Evolutionary conservation across 2,888 invertebrate species (phyloP), one percentile per base, ranked within the genome.

Genomic region (Pachliopta kotzebuea): DNA sequence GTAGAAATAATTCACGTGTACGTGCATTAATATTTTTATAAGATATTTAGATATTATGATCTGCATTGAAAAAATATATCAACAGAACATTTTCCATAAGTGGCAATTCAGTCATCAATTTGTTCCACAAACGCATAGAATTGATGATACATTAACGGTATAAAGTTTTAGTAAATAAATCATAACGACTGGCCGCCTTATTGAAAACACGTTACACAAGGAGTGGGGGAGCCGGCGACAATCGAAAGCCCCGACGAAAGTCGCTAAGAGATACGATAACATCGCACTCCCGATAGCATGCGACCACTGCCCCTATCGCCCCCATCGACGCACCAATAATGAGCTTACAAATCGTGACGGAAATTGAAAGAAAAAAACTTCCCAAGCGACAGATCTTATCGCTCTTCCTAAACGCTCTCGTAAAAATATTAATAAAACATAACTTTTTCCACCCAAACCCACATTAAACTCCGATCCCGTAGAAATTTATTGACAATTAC

Each of bases 351-450:
- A 91, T 91, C 91, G 90, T 89, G 88, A 90, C 90, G 90, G 89
- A 91, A 89, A 90, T 90, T 85, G 88, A 90, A 90, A 90, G 89
- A 91, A 89, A 37, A 91, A 89, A 91, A 90, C 87, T 88, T 88
- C 88, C 87, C 88, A 84, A 88, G 80, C 83, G 83, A 76, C 85
- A 84, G 90, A 91, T 91, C 90, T 88, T 90, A 91, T 90, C 90
- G 80, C 65, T 74, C 78, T 73, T 79, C 83, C 89, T 91, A 91
- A 91, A 90, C 88, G 90, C 79, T 91, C 90, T 90, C 90, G 90
- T 91, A 91, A 91, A 90, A 91, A 91, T 91, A 91, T 91, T 91
- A 91, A 91, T 91, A 91, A 91, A 91, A 91, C 87, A 90, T 89
- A 90, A 90, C 89, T 90, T 91, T 90, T 91, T 89, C 74, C 86